These are phyloP conservation scores for Pseudococcus viburni DNA, from an alignment of 2,888 invertebrate species.

Conservation along the genomic window DNA sequence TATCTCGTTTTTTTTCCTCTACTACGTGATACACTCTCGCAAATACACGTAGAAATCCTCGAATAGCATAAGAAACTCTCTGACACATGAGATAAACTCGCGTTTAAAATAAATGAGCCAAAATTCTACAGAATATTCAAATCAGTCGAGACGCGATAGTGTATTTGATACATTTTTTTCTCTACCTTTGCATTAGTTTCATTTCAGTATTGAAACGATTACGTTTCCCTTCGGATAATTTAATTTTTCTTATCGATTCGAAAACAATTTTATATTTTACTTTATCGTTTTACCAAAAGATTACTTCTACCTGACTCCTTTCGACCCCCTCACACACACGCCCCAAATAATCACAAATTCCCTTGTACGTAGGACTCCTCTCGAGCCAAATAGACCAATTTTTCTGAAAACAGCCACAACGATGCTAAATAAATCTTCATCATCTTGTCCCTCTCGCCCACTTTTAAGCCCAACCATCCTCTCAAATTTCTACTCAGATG, in stretches of 20 bases:
- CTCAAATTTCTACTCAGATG: slow-evolving; percentile 55
- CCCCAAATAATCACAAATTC: no score
- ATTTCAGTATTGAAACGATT: not conserved
- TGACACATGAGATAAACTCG: not conserved
- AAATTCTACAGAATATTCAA: not conserved
- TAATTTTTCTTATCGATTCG: slow-evolving; percentile 12
- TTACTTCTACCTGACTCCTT: not conserved
- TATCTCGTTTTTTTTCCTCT: not conserved
- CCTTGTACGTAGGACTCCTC: no score
- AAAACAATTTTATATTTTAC: not conserved
- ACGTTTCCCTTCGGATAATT: not conserved
- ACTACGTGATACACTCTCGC: not conserved
- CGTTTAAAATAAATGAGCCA: slow-evolving; percentile 21
- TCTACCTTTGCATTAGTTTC: not conserved
- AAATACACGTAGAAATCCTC: not conserved
- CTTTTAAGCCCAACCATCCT: not conserved
- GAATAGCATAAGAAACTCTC: not conserved
- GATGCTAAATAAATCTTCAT: not conserved
- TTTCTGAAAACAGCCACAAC: not conserved
- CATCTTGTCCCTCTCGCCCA: not conserved
- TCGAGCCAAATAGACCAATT: not conserved
- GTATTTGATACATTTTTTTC: not conserved
- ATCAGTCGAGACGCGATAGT: not conserved
- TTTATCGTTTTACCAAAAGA: not conserved
- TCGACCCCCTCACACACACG: not conserved